A percentile compares a stretch with the other conserved stretches of the same genome.
These are phyloP conservation scores for Eledona agricola DNA, from an alignment of 2,888 invertebrate species.

Conservation along the genomic window DNA sequence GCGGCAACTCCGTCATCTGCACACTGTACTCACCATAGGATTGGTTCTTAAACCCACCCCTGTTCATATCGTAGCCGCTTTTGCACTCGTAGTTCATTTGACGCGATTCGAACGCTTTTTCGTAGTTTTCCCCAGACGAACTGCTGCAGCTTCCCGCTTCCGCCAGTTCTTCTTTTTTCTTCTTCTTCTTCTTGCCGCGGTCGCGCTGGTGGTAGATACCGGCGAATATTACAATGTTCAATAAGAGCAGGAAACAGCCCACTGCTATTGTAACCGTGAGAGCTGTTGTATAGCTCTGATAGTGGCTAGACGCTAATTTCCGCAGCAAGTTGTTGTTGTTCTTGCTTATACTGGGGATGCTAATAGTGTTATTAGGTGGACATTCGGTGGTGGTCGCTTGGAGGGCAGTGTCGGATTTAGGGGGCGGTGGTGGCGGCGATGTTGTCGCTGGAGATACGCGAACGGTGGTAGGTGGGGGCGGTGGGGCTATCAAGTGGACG, in stretches of 20 bases:
- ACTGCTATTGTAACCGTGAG: conserved; percentile 88
- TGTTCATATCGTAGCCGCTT: conserved; percentile 64
- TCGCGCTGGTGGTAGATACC: conserved; percentile 89
- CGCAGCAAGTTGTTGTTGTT: conserved; percentile 75
- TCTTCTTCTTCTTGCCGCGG: conserved; percentile 66
- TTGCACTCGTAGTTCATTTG: conserved; percentile 51
- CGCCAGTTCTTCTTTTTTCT: conserved; percentile 79
- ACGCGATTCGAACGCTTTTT: conserved; percentile 60
- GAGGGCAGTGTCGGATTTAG: conserved; percentile 64
- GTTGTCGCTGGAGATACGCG: conserved; percentile 58
- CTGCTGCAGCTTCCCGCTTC: conserved; percentile 77
- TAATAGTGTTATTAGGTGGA: conserved; percentile 70
- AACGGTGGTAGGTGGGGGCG: conserved; percentile 53
- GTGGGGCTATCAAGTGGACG: conserved; percentile 67
- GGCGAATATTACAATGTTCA: conserved; percentile 87
- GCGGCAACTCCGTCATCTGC: conserved; percentile 71
- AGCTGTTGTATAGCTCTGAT: conserved; percentile 89
- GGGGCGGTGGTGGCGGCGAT: conserved; percentile 63
- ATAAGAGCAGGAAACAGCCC: conserved; percentile 81
- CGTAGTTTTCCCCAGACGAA: conserved; percentile 68
- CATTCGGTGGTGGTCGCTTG: conserved; percentile 75
- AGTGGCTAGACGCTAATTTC: conserved; percentile 82
- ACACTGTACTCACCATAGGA: conserved; percentile 74
- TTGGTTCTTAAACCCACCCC: conserved; percentile 67
- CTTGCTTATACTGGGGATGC: conserved; percentile 59